Evolutionary conservation across 2,888 invertebrate species (phyloP).

Genomic region (Torymus auratus): DNA sequence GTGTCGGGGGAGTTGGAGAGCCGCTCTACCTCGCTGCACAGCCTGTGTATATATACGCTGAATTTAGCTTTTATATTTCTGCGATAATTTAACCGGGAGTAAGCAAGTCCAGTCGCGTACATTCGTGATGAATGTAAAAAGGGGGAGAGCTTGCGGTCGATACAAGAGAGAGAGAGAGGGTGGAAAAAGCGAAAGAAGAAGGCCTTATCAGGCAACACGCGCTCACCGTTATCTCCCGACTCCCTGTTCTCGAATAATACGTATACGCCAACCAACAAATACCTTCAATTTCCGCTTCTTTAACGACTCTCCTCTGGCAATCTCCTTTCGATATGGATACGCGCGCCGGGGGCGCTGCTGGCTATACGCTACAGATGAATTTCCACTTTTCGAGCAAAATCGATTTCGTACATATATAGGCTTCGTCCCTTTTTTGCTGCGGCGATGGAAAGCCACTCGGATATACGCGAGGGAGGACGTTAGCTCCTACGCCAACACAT

Average conservation of each 20-base stretch:
- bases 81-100: too few relatives aligned
- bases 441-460: background rate
- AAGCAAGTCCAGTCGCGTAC: too few relatives aligned
- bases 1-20: too few relatives aligned
- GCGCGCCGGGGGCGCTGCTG: slow-evolving; percentile 7
- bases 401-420: slow-evolving; percentile 36
- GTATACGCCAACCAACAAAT: slow-evolving; percentile 31
- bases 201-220: background rate
- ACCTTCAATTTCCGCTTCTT: slow-evolving; percentile 52
- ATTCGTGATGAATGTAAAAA: too few relatives aligned
- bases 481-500: too few relatives aligned
- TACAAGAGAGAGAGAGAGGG: too few relatives aligned
- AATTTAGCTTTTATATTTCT: too few relatives aligned
- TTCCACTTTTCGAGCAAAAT: slow-evolving; percentile 42
- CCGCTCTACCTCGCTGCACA: too few relatives aligned
- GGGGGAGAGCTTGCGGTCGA: too few relatives aligned
- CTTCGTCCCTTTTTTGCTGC: slow-evolving; percentile 13
- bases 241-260: slow-evolving; percentile 35
- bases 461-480: too few relatives aligned
- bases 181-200: too few relatives aligned
- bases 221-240: slow-evolving; percentile 6
- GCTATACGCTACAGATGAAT: slow-evolving; percentile 21
- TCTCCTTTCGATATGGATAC: slow-evolving; percentile 35
- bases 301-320: slow-evolving; percentile 32
- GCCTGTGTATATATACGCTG: too few relatives aligned